Evolutionary conservation across 1,140 invertebrate genomes (phyloP).

Genomic region (Brachionus calyciflorus): DNA sequence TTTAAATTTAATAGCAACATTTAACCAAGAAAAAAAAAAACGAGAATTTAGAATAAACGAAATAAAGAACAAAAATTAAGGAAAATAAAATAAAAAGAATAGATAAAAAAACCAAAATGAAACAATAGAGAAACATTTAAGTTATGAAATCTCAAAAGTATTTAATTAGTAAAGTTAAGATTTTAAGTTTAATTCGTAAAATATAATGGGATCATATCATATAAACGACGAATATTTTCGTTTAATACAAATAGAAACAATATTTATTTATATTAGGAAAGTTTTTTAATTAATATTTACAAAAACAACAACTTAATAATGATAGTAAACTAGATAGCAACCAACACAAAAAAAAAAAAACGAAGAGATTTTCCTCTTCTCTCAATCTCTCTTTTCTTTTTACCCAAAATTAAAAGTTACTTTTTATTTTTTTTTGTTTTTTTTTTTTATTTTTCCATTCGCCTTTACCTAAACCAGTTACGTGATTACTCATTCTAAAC

Average conservation of each 20-base stretch:
- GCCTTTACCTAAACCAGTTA: background rate
- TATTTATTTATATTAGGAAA: constrained; percentile 32
- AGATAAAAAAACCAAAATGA: too few relatives aligned
- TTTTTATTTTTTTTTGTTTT: background rate
- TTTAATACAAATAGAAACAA: background rate
- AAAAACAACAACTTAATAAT: constrained; percentile 19
- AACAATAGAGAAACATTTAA: constrained; percentile 44
- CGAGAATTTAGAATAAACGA: too few relatives aligned
- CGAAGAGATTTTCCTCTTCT: too few relatives aligned
- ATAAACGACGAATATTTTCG: constrained; percentile 29
- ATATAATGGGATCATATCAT: constrained; percentile 31
- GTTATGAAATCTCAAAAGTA: constrained; percentile 35
- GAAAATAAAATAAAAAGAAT: too few relatives aligned
- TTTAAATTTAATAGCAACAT: too few relatives aligned
- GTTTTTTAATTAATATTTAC: constrained; percentile 35
- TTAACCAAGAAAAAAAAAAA: too few relatives aligned
- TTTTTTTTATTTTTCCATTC: too few relatives aligned
- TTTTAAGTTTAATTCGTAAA: constrained; percentile 34
- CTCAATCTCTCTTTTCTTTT: too few relatives aligned
- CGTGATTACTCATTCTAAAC: constrained; percentile 12
- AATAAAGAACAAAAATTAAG: too few relatives aligned
- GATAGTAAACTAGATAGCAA: constrained; percentile 29
- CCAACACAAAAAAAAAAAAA: too few relatives aligned
- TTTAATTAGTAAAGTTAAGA: constrained; percentile 45
- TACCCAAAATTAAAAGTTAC: constrained; percentile 37